A percentile compares a stretch with the other conserved stretches of the same genome.
phyloP scores from a whole-genome alignment of 2,113 vertebrate species.

The Orientallactaga bullata region DNA sequence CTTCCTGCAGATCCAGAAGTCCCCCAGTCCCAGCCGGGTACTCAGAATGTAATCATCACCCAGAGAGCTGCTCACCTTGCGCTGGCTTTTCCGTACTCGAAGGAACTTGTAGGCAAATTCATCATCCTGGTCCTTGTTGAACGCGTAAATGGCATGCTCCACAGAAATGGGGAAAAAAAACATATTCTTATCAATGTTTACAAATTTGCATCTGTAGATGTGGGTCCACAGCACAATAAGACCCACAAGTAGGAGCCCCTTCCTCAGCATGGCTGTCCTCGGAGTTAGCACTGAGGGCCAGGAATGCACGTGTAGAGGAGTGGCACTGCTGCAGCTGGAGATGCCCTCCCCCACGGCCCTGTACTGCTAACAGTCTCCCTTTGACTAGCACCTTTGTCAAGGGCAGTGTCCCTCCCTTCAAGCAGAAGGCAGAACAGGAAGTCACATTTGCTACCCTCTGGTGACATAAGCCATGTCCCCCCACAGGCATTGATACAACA shows the following conservation, averaged over 20 bases:
- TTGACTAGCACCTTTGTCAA: not conserved
- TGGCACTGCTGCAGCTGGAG: fast-evolving
- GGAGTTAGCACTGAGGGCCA: fast-evolving
- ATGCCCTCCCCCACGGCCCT: not conserved
- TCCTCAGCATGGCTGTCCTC: constrained; percentile 33
- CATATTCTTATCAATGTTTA: not conserved
- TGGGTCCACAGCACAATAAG: not conserved
- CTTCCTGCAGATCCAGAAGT: not conserved
- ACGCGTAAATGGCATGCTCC: constrained; percentile 48
- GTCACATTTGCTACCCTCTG: not conserved
- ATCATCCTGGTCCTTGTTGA: constrained; percentile 45
- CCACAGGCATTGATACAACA: not conserved
- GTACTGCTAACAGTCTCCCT: not conserved
- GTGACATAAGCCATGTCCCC: not conserved
- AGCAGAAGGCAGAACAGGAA: not conserved
- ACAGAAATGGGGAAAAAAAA: not conserved
- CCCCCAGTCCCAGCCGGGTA: not conserved
- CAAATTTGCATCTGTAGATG: not conserved
- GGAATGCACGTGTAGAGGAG: fast-evolving
- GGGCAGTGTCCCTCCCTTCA: not conserved
- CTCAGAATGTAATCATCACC: not conserved
- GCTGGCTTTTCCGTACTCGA: not conserved
- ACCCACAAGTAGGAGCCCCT: constrained; percentile 26
- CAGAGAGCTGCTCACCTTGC: not conserved
- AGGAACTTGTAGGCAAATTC: constrained; percentile 40